Conservation (phyloP, 2,888 invertebrate genomes). For the Leucophenga montana region DNA sequence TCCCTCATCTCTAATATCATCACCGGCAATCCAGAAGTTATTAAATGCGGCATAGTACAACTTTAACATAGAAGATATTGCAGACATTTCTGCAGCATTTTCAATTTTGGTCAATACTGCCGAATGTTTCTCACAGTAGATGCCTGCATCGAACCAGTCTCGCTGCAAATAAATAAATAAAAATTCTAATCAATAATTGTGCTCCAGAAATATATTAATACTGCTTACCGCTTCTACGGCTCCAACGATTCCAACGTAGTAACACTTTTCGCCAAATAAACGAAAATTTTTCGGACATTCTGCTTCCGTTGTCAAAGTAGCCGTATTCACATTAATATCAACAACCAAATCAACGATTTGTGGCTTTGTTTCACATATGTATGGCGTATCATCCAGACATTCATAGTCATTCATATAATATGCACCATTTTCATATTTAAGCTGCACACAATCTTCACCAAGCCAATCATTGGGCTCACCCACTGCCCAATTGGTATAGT, state of each 20-base stretch:
- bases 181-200: neutral
- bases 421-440: neutral
- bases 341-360: neutral
- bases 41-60: too few species aligned
- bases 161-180: neutral
- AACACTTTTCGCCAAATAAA: neutral
- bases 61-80: too few species aligned
- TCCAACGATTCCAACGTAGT: neutral
- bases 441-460: neutral
- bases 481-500: neutral
- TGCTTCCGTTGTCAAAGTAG: neutral
- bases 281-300: neutral
- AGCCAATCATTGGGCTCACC: neutral
- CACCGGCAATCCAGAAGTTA: neutral
- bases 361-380: constrained; percentile 8
- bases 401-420: constrained; percentile 3
- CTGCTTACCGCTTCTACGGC: too few species aligned
- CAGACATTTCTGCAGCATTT: neutral
- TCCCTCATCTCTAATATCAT: neutral
- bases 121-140: neutral
- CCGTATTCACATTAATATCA: neutral
- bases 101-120: neutral
- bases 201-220: too few species aligned
- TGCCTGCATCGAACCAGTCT: neutral
- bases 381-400: neutral